Evolutionary conservation across 2,888 invertebrate genomes (phyloP), one percentile per base, ranked within the genome.

Genomic region (Aplocera efformata): DNA sequence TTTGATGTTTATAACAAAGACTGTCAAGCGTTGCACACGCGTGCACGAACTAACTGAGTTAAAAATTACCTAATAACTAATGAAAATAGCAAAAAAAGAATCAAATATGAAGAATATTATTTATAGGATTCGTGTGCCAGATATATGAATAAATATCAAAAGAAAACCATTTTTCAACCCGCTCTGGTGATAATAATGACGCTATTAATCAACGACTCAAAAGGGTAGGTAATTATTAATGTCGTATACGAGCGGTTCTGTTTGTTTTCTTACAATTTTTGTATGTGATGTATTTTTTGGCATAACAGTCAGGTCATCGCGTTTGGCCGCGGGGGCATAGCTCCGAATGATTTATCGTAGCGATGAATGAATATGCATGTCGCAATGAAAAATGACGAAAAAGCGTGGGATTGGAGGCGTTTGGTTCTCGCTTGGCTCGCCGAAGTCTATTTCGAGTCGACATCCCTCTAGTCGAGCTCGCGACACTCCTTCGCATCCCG

Each of bases 341-440:
- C 72, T 71, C 63, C 53, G 67, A 72, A 76, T 88, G 86, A 88
- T 88, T 84, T 85, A 88, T 86, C 74, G 72, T 82, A 69, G 63
- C 68, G 82, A 82, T 86, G 84, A 82, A 82, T 86, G 84, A 88
- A 85, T 85, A 88, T 86, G 84, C 85, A 85, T 84, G 84, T 81
- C 80, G 74, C 68, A 75, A 85, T 86, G 86, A 88, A 85, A 85
- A 85, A 85, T 84, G 80, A 82, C 71, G 77, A 75, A 69, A 68
- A 75, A 73, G 65, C 67, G 71, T 67, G 53, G 63, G 60, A 58
- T 62, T 56, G 49, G 56, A 47, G 42, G 40, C 50, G 43, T 23
- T 24, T 17, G 13, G 13, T 17, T 5, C 13, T 17, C 13, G 13
- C 13, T 17, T 17, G 13, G 33, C 28, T 21, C 30, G 41, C 36